A percentile compares a stretch with the other conserved stretches of the same genome.
Evolutionary conservation across 2,113 vertebrate species (phyloP).

Genomic region (Vimba vimba): DNA sequence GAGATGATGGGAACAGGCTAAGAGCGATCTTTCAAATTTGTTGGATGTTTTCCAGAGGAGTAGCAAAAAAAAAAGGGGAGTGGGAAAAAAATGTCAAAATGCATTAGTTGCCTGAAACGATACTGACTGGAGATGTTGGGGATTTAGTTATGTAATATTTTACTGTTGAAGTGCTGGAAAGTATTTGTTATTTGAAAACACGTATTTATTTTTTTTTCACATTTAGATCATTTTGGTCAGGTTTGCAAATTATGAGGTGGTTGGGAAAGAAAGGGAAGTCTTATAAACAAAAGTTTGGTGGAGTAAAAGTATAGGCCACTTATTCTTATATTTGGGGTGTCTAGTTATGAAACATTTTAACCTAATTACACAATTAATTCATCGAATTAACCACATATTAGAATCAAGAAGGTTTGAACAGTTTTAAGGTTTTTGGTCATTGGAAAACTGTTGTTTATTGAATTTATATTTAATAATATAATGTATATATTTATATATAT

Average conservation of each 20-base stretch:
- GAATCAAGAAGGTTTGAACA: not conserved
- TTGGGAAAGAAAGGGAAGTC: not conserved
- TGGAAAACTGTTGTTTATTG: too few relatives aligned
- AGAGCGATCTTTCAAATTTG: not conserved
- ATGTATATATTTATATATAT: too few relatives aligned
- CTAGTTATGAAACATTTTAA: not conserved
- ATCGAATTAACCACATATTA: not conserved
- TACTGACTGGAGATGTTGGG: not conserved
- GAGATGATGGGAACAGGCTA: slow-evolving; percentile 1
- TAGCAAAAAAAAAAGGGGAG: not conserved
- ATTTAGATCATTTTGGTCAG: not conserved
- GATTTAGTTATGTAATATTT: not conserved
- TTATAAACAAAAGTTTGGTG: not conserved
- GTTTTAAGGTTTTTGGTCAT: too few relatives aligned
- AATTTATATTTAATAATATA: too few relatives aligned
- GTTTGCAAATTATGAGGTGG: not conserved
- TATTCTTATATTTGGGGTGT: not conserved
- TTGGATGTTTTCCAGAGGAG: not conserved
- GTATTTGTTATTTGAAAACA: not conserved
- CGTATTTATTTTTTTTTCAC: too few relatives aligned
- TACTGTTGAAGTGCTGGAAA: not conserved
- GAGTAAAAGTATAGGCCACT: not conserved
- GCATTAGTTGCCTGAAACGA: not conserved
- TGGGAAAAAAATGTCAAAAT: slow-evolving; percentile 24
- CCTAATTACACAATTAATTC: not conserved